A percentile compares a stretch with the other conserved stretches of the same genome.
Conservation (phyloP, 2,888 invertebrate genomes). For the Yponomeuta cagnagella region DNA sequence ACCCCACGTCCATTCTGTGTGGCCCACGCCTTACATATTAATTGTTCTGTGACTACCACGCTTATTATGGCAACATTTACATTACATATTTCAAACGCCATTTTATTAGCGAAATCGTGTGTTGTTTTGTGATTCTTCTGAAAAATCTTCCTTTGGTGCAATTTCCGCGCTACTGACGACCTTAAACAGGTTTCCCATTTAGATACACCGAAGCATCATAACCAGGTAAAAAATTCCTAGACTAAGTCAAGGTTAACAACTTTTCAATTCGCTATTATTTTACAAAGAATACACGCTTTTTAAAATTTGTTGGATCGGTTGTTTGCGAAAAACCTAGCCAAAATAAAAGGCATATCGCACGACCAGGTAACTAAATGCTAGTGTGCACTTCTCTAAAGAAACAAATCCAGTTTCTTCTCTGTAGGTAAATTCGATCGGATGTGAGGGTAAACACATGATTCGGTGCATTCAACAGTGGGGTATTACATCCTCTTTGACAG, state of each 20-base stretch:
- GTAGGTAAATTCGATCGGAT: background rate
- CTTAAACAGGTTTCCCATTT: background rate
- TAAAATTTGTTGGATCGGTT: constrained; percentile 9
- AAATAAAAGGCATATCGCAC: too few species aligned
- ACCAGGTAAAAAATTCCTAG: background rate
- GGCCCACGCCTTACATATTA: too few species aligned
- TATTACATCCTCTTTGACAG: too few species aligned
- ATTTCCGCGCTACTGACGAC: constrained; percentile 12
- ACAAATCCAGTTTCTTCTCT: too few species aligned
- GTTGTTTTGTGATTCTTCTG: constrained; percentile 17
- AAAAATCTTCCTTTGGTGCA: constrained; percentile 17
- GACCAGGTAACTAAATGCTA: too few species aligned
- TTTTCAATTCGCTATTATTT: constrained; percentile 22
- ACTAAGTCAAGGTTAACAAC: constrained; percentile 46
- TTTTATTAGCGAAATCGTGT: constrained; percentile 31
- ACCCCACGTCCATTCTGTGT: too few species aligned
- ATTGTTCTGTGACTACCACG: too few species aligned
- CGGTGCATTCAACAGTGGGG: background rate
- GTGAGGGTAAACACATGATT: background rate
- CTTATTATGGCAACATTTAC: constrained; percentile 27
- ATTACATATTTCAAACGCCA: constrained; percentile 37
- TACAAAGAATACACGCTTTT: constrained; percentile 11
- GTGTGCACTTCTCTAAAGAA: too few species aligned
- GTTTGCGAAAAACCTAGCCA: too few species aligned
- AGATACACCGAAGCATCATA: background rate